These are phyloP conservation scores for Cancer borealis DNA, from an alignment of 2,888 invertebrate genomes.

Conservation along the genomic window DNA sequence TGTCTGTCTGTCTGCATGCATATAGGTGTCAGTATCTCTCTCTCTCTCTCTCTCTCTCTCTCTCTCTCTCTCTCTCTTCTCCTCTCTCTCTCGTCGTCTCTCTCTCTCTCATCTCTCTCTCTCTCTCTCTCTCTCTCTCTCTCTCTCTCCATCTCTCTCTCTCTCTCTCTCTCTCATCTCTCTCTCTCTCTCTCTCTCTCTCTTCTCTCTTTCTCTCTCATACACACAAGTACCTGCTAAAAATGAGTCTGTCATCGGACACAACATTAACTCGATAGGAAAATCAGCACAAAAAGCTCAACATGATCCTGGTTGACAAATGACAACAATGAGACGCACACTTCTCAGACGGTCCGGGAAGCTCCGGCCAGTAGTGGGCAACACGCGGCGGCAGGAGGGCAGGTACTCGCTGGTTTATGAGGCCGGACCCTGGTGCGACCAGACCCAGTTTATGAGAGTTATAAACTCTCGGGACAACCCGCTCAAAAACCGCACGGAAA, in stretches of 20 bases:
- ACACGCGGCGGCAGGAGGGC: constrained; percentile 45
- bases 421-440: constrained; percentile 38
- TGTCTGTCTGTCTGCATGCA: neutral
- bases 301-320: neutral
- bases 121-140: neutral
- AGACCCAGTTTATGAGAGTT: constrained; percentile 62
- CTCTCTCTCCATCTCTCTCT: constrained; percentile 13
- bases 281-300: neutral
- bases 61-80: constrained; percentile 1
- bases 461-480: constrained; percentile 61
- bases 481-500: constrained; percentile 66
- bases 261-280: neutral
- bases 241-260: neutral
- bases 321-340: constrained; percentile 25
- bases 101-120: neutral
- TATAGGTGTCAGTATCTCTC: neutral
- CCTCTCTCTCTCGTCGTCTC: neutral
- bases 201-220: neutral
- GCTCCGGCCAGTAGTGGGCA: constrained; percentile 25
- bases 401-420: constrained; percentile 63
- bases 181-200: neutral
- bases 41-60: constrained; percentile 26
- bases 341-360: neutral
- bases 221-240: neutral
- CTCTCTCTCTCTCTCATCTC: neutral